phyloP scores from a whole-genome alignment of 2,113 vertebrate genomes.

The Bujurquina vittata region DNA sequence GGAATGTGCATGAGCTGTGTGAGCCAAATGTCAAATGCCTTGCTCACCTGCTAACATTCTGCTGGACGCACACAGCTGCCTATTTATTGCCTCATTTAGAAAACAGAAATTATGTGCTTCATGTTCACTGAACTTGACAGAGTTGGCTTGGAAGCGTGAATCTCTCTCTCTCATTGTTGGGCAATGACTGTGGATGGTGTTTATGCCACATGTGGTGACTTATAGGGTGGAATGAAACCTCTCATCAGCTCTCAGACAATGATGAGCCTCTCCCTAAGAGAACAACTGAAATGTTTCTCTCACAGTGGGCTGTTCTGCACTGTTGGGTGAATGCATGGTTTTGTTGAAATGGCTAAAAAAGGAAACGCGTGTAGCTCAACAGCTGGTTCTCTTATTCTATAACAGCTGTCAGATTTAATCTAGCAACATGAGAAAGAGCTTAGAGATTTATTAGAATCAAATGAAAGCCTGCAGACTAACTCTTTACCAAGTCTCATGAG shows the following conservation, averaged over 20 bases:
- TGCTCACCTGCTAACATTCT: conserved; percentile 66
- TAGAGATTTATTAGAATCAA: conserved; percentile 9
- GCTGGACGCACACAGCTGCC: conserved; percentile 27
- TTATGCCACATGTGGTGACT: background rate
- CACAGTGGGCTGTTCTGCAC: background rate
- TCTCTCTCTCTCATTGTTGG: background rate
- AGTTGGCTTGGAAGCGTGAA: background rate
- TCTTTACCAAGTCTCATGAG: background rate
- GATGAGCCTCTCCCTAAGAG: background rate
- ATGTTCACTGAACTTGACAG: conserved; percentile 21
- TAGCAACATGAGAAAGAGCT: conserved; percentile 3
- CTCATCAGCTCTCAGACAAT: background rate
- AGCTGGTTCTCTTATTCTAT: background rate
- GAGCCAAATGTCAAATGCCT: conserved; percentile 67
- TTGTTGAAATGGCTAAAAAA: conserved; percentile 17
- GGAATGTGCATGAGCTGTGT: conserved; percentile 53
- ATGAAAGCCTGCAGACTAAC: background rate
- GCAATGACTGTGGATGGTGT: background rate
- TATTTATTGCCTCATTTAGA: background rate
- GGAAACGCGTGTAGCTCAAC: conserved; percentile 1
- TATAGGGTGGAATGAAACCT: background rate
- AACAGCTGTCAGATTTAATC: conserved; percentile 39
- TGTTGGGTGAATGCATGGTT: background rate
- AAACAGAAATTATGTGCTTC: background rate
- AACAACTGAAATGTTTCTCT: background rate